A percentile compares a stretch with the other conserved stretches of the same genome.
These are phyloP conservation scores for Apistogramma diplotaenia DNA, from an alignment of 2,113 vertebrate genomes.

Conservation along the genomic window DNA sequence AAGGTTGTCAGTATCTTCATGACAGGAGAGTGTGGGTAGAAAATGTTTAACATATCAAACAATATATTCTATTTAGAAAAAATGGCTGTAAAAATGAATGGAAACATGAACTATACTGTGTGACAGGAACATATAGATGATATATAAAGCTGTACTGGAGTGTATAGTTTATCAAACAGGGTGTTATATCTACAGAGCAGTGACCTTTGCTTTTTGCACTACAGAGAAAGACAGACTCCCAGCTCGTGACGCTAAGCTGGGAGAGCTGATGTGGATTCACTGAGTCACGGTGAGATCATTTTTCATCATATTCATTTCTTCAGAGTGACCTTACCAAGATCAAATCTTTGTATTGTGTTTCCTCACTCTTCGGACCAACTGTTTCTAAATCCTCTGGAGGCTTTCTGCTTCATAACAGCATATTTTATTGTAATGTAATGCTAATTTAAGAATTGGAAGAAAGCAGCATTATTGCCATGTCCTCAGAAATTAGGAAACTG, in stretches of 20 bases:
- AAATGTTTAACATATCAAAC: conserved; percentile 60
- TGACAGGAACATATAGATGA: conserved; percentile 6
- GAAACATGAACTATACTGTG: conserved; percentile 14
- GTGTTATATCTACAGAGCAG: conserved; percentile 30
- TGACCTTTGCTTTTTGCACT: conserved; percentile 56
- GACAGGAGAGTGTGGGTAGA: neutral
- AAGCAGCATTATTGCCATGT: neutral
- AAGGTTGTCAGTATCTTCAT: neutral
- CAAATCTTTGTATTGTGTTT: neutral
- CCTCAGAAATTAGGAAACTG: conserved; percentile 42
- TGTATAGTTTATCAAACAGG: conserved; percentile 43
- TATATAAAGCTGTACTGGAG: conserved; percentile 31
- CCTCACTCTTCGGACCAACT: neutral
- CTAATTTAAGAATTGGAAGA: neutral
- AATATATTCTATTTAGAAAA: conserved; percentile 32
- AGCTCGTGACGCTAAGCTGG: neutral
- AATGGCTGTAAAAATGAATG: conserved; percentile 14
- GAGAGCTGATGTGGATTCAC: neutral
- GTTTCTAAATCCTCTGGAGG: neutral
- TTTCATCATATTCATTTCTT: neutral
- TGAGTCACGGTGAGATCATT: neutral
- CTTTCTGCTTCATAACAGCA: neutral
- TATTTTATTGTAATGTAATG: neutral
- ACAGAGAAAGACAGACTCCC: conserved; percentile 19
- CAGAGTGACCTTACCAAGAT: neutral